Base-by-base conservation (phyloP, 2,888 invertebrate species). In the Cataglyphis cursor region DNA sequence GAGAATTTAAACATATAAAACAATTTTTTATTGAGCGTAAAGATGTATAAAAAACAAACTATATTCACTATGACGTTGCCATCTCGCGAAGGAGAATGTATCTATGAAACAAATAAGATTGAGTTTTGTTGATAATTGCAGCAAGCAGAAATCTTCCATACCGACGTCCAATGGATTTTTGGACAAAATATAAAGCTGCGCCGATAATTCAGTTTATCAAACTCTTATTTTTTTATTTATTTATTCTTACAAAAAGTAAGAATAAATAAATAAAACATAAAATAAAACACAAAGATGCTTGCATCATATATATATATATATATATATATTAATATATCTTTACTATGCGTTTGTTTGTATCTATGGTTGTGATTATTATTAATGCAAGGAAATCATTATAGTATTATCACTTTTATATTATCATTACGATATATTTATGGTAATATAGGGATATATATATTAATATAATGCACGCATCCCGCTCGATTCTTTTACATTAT, bases 81-180 rank as follows among this genome's bases (percentile, higher is more conserved):
- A 88, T 83, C 90, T 90, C 59, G 12, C 61, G 82, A 59, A 65
- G 12, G 21, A 15, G 15, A 59, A 31, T 18, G 48, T 68, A 81
- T 75, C 61, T 54, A 18, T 1, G 24, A 24, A 21, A 74, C 3
- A 31, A 74, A 28, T 10, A 75, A 51, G 65, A 38, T 3, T 24
- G 31, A 35, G 41, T 41, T 75, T 70, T 31, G 38, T 18, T 66
- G 28, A 28, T n/a, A n/a, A 64, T 81, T 68, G 61, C 21, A 41
- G 35, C 9, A 0, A 35, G 8, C 65, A 85, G 88, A 44, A 64
- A 88, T 48, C 90, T 90, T 84, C 89, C 51, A 51, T 92, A 89
- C 90, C 92, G 89, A 88, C 91, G 41, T 76, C 41, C 72, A 85
- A 64, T 83, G 81, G 51, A 24, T 0, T 18, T 78, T 54, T 70